These are phyloP conservation scores for Chlorops oryzae DNA, from an alignment of 1,140 invertebrate species.

Conservation along the genomic window DNA sequence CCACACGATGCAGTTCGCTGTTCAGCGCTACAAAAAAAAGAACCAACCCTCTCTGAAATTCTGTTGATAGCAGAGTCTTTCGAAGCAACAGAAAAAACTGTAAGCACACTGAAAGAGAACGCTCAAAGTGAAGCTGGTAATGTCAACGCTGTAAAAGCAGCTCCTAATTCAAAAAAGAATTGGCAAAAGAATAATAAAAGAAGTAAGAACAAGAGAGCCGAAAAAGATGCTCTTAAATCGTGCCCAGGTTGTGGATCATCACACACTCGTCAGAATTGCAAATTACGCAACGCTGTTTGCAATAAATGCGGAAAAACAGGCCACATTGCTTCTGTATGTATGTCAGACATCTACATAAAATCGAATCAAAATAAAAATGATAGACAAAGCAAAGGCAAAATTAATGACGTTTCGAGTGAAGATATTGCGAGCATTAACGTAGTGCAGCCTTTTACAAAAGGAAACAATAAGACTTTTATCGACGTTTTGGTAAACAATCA, in stretches of 20 bases:
- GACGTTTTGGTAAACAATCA: no score
- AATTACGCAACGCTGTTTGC: not conserved
- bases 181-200: not conserved
- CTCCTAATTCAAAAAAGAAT: no score
- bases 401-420: no score
- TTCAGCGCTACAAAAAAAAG: not conserved
- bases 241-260: conserved; percentile 5
- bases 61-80: not conserved
- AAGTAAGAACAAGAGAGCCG: not conserved
- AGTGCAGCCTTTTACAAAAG: no score
- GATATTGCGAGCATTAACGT: no score
- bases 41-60: conserved; percentile 1
- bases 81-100: conserved; percentile 5
- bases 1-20: not conserved
- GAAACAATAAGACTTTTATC: no score
- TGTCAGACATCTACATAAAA: no score
- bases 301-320: conserved; percentile 2
- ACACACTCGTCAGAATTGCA: not conserved
- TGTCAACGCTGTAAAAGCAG: not conserved
- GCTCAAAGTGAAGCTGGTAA: no score
- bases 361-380: no score
- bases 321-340: not conserved
- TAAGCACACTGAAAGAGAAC: no score
- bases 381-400: no score
- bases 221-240: not conserved